phyloP scores from a whole-genome alignment of 1,140 invertebrate species.

The Globodera rostochiensis region DNA sequence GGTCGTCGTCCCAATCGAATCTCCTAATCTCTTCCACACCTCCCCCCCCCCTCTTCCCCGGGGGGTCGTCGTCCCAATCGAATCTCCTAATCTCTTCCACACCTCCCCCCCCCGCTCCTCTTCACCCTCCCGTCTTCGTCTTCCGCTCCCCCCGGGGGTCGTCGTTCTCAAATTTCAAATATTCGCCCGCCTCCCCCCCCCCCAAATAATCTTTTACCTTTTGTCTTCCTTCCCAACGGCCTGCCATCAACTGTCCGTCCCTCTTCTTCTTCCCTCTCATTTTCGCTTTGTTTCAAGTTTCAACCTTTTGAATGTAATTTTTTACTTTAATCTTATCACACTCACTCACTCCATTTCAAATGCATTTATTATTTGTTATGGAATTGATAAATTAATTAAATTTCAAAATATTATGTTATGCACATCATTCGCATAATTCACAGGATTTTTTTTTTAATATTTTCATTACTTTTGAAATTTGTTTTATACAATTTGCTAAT shows the following conservation, averaged over 20 bases:
- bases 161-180: not conserved
- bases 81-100: not conserved
- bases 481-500: too few relatives aligned
- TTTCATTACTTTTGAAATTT: too few relatives aligned
- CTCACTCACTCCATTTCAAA: too few relatives aligned
- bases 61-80: not conserved
- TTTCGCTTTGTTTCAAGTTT: not conserved
- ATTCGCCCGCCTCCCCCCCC: not conserved
- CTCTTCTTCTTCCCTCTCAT: not conserved
- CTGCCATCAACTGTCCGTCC: not conserved
- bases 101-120: not conserved
- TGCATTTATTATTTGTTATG: too few relatives aligned
- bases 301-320: not conserved
- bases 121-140: not conserved
- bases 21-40: too few relatives aligned
- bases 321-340: not conserved
- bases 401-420: too few relatives aligned
- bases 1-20: too few relatives aligned
- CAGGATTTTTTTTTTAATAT: too few relatives aligned
- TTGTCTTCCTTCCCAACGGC: not conserved
- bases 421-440: too few relatives aligned
- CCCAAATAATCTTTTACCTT: not conserved
- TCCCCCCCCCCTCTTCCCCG: too few relatives aligned
- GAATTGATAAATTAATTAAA: too few relatives aligned
- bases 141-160: not conserved